Evolutionary conservation across 2,888 invertebrate genomes (phyloP), one percentile per base, ranked within the genome.

Genomic region (Camponotus fellah): DNA sequence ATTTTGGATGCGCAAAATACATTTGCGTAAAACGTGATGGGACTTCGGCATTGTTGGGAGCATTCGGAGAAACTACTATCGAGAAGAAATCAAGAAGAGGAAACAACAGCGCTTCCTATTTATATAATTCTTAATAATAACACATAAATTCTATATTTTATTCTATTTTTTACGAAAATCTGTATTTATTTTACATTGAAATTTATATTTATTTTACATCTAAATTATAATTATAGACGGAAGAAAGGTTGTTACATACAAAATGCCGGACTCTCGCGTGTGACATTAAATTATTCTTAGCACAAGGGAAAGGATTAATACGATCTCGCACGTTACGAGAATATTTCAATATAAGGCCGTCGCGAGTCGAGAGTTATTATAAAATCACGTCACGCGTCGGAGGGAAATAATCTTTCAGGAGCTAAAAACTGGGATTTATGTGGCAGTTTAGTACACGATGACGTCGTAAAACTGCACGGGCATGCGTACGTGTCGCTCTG

Each of bases 401-500:
- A 21, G 34, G 46, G 46, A 60, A 60, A 72, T 80, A 80, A 80
- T 72, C 74, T 46, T 56, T 77, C 43, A 53, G 65, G 60, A n/a
- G 69, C 56, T 62, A 80, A 87, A 86, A 87, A 89, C 87, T 71
- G 72, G 80, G 89, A 89, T 89, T 89, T 90, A 89, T 87, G 77
- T 81, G 69, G 66, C 80, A 87, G 85, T 87, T 89, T 89, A 83
- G 89, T 66, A 64, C 82, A 83, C 86, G 87, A 87, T 86, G 84
- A 90, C 88, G 84, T 88, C 91, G 92, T 91, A 91, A 92, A 92
- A 89, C 87, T 89, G 85, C 87, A 84, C 72, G 72, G 82, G 79
- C 85, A 77, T 90, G 87, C 83, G 87, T 85, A 92, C 92, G 90
- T 90, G 91, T 84, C 84, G 87, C 88, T 92, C 90, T 90, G 91